These are phyloP conservation scores for rat (Rattus norvegicus) DNA, from an alignment of 2,113 vertebrate genomes.

Conservation along the genomic window GRCr8 NC_086020.1:217027501-217028000, in stretches of 20 bases:
- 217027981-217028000: not conserved
- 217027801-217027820: not conserved
- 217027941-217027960: not conserved
- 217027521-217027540: not conserved
- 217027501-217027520: not conserved
- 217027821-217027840: not conserved
- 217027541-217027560: not conserved
- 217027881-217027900: not conserved
- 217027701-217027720: not conserved
- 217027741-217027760: not conserved
- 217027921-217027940: not conserved
- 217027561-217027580: not conserved
- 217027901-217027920: not conserved
- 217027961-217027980: not conserved
- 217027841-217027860: not conserved
- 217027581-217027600: not conserved
- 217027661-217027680: not conserved
- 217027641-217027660: not conserved
- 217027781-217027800: not conserved
- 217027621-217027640: not conserved
- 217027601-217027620: not conserved
- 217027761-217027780: not conserved
- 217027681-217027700: not conserved
- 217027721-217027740: not conserved
- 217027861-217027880: not conserved